These are phyloP conservation scores for Eristalinus sepulchralis DNA, from an alignment of 2,888 invertebrate genomes.

Conservation along the genomic window DNA sequence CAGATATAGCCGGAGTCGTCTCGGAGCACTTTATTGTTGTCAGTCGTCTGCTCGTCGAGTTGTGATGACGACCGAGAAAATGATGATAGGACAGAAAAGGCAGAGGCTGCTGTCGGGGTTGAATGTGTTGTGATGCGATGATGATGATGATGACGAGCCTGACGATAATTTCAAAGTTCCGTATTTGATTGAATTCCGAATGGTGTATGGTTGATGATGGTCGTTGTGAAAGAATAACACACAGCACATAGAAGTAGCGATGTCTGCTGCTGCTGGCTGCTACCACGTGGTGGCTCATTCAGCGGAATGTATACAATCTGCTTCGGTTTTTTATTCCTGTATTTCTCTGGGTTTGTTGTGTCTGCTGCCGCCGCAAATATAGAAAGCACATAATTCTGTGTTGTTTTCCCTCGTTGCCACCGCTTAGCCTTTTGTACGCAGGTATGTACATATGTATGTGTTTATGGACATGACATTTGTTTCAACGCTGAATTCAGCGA, in stretches of 20 bases:
- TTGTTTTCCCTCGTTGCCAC: conserved; percentile 8
- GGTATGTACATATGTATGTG: conserved; percentile 13
- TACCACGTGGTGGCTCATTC: conserved; percentile 49
- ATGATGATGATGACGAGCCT: conserved; percentile 18
- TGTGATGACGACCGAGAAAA: conserved; percentile 19
- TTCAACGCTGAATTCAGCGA: conserved; percentile 37
- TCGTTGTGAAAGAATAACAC: neutral
- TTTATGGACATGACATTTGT: conserved; percentile 50
- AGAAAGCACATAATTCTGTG: conserved; percentile 32
- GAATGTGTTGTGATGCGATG: conserved; percentile 1
- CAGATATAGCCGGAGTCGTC: neutral
- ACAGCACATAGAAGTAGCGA: conserved; percentile 4
- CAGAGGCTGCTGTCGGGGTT: neutral
- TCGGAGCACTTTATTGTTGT: conserved; percentile 32
- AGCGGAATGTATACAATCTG: conserved; percentile 39
- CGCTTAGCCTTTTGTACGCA: conserved; percentile 10
- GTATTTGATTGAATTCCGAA: conserved; percentile 55
- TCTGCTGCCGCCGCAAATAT: conserved; percentile 46
- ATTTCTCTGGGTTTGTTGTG: conserved; percentile 48
- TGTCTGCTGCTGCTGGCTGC: neutral
- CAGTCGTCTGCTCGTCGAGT: conserved; percentile 18
- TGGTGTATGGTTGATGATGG: conserved; percentile 23
- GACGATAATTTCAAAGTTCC: conserved; percentile 37
- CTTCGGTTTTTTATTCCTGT: conserved; percentile 14
- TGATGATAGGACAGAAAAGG: neutral